These are phyloP conservation scores for Acestrorhynchus altus DNA, from an alignment of 2,797 vertebrate genomes.

Conservation along the genomic window DNA sequence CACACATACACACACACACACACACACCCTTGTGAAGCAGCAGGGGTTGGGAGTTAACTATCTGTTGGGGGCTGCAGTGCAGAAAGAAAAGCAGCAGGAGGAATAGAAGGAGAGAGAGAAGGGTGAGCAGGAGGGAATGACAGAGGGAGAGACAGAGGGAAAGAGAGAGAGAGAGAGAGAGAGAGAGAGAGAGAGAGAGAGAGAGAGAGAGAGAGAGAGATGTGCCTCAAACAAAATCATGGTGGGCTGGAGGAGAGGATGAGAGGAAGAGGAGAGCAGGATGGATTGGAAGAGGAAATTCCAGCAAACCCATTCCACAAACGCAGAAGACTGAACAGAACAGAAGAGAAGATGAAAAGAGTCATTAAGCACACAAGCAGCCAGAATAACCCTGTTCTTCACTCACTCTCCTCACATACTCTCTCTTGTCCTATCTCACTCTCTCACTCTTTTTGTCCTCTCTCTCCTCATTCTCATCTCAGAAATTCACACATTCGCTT, in stretches of 20 bases:
- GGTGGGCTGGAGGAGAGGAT: neutral
- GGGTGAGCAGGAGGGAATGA: conserved; percentile 9
- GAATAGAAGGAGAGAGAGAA: conserved; percentile 11
- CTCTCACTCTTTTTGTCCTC: neutral
- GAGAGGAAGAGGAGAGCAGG: neutral
- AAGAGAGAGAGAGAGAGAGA: conserved; percentile 41
- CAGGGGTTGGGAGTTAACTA: conserved; percentile 75
- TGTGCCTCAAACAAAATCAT: conserved; percentile 45
- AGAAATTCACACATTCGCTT: conserved; percentile 11
- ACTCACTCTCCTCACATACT: neutral
- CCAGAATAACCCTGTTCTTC: neutral
- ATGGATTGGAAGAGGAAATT: too few species aligned
- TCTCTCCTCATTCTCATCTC: neutral
- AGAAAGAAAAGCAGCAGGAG: conserved; percentile 61
- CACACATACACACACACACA: conserved; percentile 40
- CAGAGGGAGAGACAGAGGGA: neutral
- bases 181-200: conserved; percentile 45
- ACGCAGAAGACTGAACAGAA: neutral
- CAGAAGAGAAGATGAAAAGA: neutral
- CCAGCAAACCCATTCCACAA: too few species aligned
- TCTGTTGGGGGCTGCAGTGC: conserved; percentile 66
- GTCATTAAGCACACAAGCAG: neutral
- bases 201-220: conserved; percentile 53
- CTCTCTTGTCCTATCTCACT: neutral
- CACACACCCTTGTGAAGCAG: conserved; percentile 61